Base-by-base conservation (phyloP, 2,113 vertebrate species). In the Urocynchramus pylzowi region DNA sequence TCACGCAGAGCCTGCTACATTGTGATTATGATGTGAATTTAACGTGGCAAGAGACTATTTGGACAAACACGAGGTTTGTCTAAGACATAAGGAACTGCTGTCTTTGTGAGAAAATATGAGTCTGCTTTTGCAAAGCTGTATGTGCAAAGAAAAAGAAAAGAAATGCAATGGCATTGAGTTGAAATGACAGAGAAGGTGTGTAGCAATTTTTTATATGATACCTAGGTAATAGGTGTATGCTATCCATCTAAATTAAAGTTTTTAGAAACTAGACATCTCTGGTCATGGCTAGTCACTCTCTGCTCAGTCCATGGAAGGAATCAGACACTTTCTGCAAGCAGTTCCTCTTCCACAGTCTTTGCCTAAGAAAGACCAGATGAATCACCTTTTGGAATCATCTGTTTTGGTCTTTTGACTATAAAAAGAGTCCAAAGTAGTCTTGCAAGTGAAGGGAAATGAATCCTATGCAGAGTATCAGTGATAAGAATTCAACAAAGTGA, bases 91-190 rank as follows among this genome's bases (percentile, higher is more conserved):
- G 79, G 78, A 75, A 91, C 64, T 39, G 41, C 44, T 57, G 17
- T 44, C 64, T 87, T 33, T 53, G 47, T 26, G 44, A 90, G 69
- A 93, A 89, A 76, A 45, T 28, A 42, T 11, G 28, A 65, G 15
- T 56, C 42, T 61, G 28, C 49, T 90, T 84, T 75, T 65, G 52
- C 41, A 90, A 88, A 88, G 30, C 49, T 57, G 37, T 41, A 47
- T 21, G 65, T 67, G 84, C 65, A 88, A 93, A 96, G 80, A 81
- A 81, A 84, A 87, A 96, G 74, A 77, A 79, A 84, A 87, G 59
- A 87, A 94, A 59, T 17, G 50, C 20, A 28, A 30, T 27, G 44
- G 20, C 49, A 77, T 26, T 28, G 19, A 44, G 47, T 84, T 44
- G 59, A 89, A 84, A 91, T 52, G 42, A 70, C 50, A 84, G 54